Evolutionary conservation across 2,797 vertebrate genomes (phyloP).

Genomic region (Peromyscus aztecus): DNA sequence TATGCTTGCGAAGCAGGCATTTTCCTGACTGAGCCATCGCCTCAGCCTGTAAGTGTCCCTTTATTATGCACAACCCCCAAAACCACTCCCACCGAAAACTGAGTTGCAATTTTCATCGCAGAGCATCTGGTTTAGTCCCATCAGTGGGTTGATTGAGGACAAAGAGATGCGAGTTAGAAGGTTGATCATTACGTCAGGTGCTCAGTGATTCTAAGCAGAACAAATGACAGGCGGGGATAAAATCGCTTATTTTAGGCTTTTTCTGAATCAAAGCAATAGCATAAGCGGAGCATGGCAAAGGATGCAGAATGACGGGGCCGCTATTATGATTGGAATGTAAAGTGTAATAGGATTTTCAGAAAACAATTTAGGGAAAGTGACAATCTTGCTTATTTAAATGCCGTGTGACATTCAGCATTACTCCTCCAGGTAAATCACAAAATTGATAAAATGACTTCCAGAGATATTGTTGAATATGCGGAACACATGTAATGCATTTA

Average conservation of each 20-base stretch:
- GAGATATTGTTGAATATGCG: slow-evolving; percentile 48
- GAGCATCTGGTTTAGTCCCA: slow-evolving; percentile 51
- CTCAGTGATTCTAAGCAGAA: slow-evolving; percentile 63
- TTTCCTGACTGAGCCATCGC: background rate
- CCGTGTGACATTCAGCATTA: slow-evolving; percentile 74
- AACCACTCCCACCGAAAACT: background rate
- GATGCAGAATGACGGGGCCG: background rate
- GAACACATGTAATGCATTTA: slow-evolving; percentile 66
- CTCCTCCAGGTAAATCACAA: slow-evolving; percentile 79
- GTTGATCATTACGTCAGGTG: slow-evolving; percentile 42
- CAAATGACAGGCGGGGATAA: slow-evolving; percentile 45
- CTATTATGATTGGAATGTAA: slow-evolving; percentile 75
- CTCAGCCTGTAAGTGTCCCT: background rate
- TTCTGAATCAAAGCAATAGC: slow-evolving; percentile 70
- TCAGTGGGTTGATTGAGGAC: slow-evolving; percentile 58
- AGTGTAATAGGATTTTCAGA: slow-evolving; percentile 78
- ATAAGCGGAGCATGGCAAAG: background rate
- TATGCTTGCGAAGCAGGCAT: background rate
- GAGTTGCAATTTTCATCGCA: background rate
- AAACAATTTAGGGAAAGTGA: slow-evolving; percentile 80
- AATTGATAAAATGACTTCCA: slow-evolving; percentile 80
- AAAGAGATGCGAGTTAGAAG: slow-evolving; percentile 57
- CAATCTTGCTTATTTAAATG: slow-evolving; percentile 81
- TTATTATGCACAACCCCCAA: background rate
- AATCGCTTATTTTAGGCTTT: slow-evolving; percentile 73